Percentiles rank a stretch among this genome's conserved stretches.
phyloP scores from a whole-genome alignment of 2,797 vertebrate species.

The Dendrocincla tyrannina region DNA sequence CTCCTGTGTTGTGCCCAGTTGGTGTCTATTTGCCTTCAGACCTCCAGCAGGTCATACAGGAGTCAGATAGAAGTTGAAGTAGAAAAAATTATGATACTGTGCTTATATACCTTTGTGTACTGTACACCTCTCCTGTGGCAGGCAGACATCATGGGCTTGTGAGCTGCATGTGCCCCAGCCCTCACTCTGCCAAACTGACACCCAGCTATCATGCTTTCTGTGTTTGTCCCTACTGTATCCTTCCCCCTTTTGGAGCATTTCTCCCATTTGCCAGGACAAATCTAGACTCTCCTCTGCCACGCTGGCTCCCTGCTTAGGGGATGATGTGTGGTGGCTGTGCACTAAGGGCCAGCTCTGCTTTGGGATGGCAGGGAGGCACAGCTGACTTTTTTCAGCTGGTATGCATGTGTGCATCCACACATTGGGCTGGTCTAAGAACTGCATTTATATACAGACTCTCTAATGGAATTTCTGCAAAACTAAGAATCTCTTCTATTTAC shows the following conservation, averaged over 20 bases:
- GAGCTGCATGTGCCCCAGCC: not conserved
- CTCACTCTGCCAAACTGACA: not conserved
- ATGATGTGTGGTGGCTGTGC: fast-evolving
- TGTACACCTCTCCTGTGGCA: not conserved
- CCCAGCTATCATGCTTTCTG: fast-evolving
- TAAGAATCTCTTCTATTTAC: not conserved
- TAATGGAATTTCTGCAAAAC: not conserved
- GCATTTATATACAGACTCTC: not conserved
- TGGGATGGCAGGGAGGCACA: not conserved
- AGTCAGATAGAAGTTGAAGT: not conserved
- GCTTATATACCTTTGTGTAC: not conserved
- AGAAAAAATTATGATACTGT: not conserved
- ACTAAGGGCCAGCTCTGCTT: not conserved
- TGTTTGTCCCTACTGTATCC: not conserved
- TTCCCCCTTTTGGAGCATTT: not conserved
- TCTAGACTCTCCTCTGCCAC: not conserved
- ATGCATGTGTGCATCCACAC: fast-evolving
- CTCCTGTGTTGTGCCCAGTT: not conserved
- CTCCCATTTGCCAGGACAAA: not conserved
- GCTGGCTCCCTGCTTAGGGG: fast-evolving
- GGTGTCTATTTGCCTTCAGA: not conserved
- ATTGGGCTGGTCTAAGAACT: not conserved
- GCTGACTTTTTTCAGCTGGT: not conserved
- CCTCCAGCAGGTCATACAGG: not conserved
- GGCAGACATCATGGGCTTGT: fast-evolving